Base-by-base conservation (phyloP, 2,113 vertebrate genomes). In the Neodon shergylaensis region DNA sequence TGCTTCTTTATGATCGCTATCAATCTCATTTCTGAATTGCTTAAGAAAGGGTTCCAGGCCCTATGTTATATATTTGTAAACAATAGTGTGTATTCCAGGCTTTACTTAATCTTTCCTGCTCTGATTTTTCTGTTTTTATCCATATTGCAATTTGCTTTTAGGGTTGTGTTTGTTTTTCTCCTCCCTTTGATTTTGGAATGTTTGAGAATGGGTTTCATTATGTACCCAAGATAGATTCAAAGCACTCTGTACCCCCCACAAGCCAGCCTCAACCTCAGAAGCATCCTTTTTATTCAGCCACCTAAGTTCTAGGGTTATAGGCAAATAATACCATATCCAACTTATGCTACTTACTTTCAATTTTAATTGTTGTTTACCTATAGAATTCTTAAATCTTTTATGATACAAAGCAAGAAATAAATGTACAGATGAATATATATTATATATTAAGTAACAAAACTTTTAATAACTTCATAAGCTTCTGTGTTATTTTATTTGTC, bases 401-500 rank as follows among this genome's bases (percentile, higher is more conserved):
- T 87, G 17, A 68, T 92, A 76, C 1, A 94, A 96, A 90, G 73
- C 9, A 82, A 24, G 17, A 84, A 83, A 76, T 78, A 88, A 84
- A 72, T 72, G 47, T 2, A 63, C 26, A 95, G 61, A 83, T 79
- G 36, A 88, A 86, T 78, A 74, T 63, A 42, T 61, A 26, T 76
- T 72, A 52, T 44, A 86, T 4, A 91, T 66, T 19, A 94, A 94
- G 21, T 85, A 16, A 88, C 2, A 93, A 93, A 95, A 54, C 1
- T 84, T 87, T 94, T 73, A 96, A 82, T 86, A n/a, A 33, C 61
- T 83, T 92, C 31, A 95, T 94, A 88, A 89, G 7, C 83, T 90
- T 95, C 12, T 81, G 33, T 92, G 47, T 8, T 88, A 22, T 84
- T 72, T 94, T 82, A 91, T 65, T 77, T 63, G 63, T 87, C n/a